Evolutionary conservation across 2,797 vertebrate species (phyloP), one percentile per base, ranked within the genome.

Genomic region (Psittacula echo): DNA sequence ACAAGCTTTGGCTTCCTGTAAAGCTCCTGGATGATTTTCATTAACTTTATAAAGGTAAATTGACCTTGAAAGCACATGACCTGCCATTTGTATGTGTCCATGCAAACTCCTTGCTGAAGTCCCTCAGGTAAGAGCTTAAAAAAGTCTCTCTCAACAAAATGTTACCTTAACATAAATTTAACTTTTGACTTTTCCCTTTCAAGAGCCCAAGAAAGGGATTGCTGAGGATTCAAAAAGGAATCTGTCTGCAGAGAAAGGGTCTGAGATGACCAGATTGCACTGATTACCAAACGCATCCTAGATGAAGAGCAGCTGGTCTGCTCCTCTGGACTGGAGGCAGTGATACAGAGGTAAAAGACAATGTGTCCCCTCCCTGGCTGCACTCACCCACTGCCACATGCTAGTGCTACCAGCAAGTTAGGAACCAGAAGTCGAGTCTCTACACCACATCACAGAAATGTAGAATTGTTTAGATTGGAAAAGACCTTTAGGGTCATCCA

Each of bases 41-140:
- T 13, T 50, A 65, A 32, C 42, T 54, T n/a, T 6, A 24, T 11
- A 50, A 26, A 62, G 42, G 21, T 32, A 51, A 74, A 20, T 9
- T 72, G 61, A 60, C 45, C 47, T 54, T 44, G 34, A 51, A 32
- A 34, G 48, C 39, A 10, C 0, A 1, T 7, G 29, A 48, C 47
- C 30, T 41, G 22, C 26, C 32, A 39, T 7, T 18, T 11, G 12
- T 18, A 44, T 0, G 0, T 5, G 4, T 27, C 11, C 67, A 16
- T 8, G 34, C 24, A 26, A 92, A 67, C 22, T n/a, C 66, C 60
- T 17, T 13, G 32, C 27, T 65, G 47, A 68, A 32, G 41, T 30
- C 34, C 7, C 24, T n/a, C 14, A 41, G 41, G 34, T 44, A 75
- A 48, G 50, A 53, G 50, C 50, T 18, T 18, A 23, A 20, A 65